phyloP scores from a whole-genome alignment of 2,113 vertebrate genomes.

The Pseudopipra pipra region DNA sequence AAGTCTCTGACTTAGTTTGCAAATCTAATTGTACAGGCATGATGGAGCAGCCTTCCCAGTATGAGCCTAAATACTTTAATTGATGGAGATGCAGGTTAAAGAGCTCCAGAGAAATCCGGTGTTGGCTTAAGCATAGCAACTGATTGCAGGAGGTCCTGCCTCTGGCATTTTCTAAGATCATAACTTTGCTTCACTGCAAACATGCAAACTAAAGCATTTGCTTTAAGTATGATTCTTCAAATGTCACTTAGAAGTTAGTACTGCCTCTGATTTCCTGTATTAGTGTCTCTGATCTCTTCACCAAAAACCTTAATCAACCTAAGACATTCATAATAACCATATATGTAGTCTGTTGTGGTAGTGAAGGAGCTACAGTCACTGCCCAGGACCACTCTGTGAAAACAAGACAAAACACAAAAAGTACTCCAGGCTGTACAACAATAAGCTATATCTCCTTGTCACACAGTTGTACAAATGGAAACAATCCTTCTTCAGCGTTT shows the following conservation, averaged over 20 bases:
- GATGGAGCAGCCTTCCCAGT: neutral
- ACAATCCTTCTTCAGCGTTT: neutral
- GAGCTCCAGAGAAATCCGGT: neutral
- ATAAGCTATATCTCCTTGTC: neutral
- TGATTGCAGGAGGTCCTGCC: neutral
- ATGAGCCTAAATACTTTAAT: neutral
- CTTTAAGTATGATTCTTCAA: neutral
- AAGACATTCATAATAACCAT: neutral
- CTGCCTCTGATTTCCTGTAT: neutral
- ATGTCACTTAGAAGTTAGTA: neutral
- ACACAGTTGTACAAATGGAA: neutral
- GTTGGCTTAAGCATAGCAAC: neutral
- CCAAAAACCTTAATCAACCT: neutral
- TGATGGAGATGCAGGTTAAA: neutral
- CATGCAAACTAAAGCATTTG: neutral
- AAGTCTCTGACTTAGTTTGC: neutral
- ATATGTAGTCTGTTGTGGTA: neutral
- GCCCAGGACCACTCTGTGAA: neutral
- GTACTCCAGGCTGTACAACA: neutral
- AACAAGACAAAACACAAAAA: neutral
- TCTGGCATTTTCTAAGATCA: neutral
- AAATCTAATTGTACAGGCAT: neutral
- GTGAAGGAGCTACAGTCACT: neutral
- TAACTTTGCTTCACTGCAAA: neutral
- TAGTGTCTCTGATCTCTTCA: neutral